Evolutionary conservation across 1,140 invertebrate species (phyloP), one percentile per base, ranked within the genome.

Genomic region (Octopus sinensis): DNA sequence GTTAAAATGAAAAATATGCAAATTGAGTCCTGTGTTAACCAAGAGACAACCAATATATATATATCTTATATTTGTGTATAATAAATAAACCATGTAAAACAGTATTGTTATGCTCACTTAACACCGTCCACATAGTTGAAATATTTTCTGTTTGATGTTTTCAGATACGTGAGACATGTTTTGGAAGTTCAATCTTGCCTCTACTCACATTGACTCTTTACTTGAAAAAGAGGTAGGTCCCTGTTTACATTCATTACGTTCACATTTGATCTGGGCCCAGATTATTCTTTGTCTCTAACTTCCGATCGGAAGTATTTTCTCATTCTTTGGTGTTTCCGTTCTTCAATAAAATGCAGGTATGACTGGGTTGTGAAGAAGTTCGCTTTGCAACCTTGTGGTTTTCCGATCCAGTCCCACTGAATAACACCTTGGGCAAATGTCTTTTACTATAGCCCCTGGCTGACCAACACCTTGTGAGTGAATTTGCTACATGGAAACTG

Each of bases 141-240:
- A 52, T 62, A 62, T 10, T 71, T 52, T 82, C 68, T 17, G n/a
- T 75, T 13, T 53, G 78, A 17, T 79, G 43, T 82, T 83, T 83
- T 54, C 77, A 84, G 84, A 78, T 71, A 54, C 83, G 13, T 51
- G 23, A 62, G 85, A 81, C 78, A 96, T 96, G 95, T 96, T 95
- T 93, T 96, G 95, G 95, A 93, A 94, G 89, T 94, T 93, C 90
- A 94, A 94, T 91, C 93, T 94, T 88, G 90, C 93, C 85, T 93
- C 93, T 83, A 93, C 94, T 80, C 93, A 95, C 87, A 94, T 96
- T 86, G 95, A 95, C 86, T 93, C 93, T 85, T 89, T 95, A 77
- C 92, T 96, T 83, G 93, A 93, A 86, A 94, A 95, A 91, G 93
- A 95, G 92, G 95, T 94, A 91, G 92, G 89, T 90, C 23, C 53